Evolutionary conservation across 64 coral and sea anemone species (phyloP).

Genomic region (Acropora tenuis): DNA sequence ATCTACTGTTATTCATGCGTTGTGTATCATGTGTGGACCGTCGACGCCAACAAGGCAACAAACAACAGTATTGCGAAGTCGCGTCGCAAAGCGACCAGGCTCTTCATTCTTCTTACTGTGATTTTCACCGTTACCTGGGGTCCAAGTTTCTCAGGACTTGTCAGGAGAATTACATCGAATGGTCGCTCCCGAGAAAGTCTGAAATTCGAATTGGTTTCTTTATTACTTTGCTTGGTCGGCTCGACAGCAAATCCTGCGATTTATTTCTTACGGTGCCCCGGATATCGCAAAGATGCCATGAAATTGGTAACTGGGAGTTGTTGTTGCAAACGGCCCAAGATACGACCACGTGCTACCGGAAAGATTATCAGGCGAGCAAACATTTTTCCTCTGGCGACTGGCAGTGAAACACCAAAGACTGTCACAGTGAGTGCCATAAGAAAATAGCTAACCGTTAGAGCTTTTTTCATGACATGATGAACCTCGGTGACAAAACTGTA

Average conservation of each 20-base stretch:
- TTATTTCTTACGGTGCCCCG: neutral
- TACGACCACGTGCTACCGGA: neutral
- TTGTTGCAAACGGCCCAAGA: neutral
- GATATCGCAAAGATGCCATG: neutral
- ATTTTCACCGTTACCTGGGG: constrained; percentile 37
- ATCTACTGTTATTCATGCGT: constrained; percentile 31
- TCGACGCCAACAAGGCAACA: constrained; percentile 4
- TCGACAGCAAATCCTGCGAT: constrained; percentile 20
- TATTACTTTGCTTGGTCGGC: constrained; percentile 6
- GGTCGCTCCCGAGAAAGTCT: neutral
- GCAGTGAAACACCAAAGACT: neutral
- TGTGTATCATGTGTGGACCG: constrained; percentile 33
- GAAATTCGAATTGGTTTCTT: neutral
- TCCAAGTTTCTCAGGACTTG: constrained; percentile 16
- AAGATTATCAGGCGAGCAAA: neutral
- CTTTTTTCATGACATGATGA: no score
- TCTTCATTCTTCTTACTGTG: constrained; percentile 40
- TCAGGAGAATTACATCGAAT: neutral
- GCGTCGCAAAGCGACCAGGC: constrained; percentile 56
- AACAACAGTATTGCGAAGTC: constrained; percentile 22
- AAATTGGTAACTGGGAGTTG: neutral
- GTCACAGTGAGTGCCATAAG: neutral
- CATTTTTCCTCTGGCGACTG: neutral
- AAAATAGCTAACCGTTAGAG: neutral
- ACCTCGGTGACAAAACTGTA: no score